These are phyloP conservation scores for Scaptomyza pallida DNA, from an alignment of 1,140 invertebrate species.

Conservation along the genomic window DNA sequence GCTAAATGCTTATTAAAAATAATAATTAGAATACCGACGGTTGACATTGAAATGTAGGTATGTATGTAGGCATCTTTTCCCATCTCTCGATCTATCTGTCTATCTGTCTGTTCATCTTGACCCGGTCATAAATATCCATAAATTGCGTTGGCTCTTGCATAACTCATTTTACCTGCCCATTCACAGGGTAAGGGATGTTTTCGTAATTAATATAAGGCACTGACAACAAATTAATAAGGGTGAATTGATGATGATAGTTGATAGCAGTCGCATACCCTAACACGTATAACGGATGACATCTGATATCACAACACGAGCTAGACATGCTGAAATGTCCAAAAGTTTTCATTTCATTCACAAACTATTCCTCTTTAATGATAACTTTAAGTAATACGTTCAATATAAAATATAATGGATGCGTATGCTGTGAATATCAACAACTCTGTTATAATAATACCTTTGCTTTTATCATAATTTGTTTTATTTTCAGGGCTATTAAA, in stretches of 20 bases:
- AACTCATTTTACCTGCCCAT: constrained; percentile 75
- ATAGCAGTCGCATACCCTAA: constrained; percentile 24
- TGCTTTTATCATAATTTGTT: not conserved
- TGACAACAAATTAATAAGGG: constrained; percentile 46
- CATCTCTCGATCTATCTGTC: constrained; percentile 22
- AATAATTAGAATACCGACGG: constrained; percentile 53
- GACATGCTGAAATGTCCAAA: not conserved
- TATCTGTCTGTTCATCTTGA: constrained; percentile 25
- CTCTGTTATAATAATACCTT: too few species aligned
- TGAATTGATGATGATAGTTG: constrained; percentile 43
- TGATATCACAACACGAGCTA: constrained; percentile 3
- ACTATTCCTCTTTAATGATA: not conserved
- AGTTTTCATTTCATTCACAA: not conserved
- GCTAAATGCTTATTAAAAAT: constrained; percentile 79
- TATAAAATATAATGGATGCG: not conserved
- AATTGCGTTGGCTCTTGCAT: constrained; percentile 56
- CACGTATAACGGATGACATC: constrained; percentile 13
- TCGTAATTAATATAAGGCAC: constrained; percentile 56
- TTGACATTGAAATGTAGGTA: not conserved
- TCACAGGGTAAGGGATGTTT: constrained; percentile 19
- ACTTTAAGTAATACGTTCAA: not conserved
- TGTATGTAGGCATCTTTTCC: not conserved
- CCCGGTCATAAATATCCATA: constrained; percentile 68
- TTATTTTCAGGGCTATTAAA: not conserved
- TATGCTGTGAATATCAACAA: not conserved